Evolutionary conservation across 2,797 vertebrate genomes (phyloP), one percentile per base, ranked within the genome.

Genomic region (Lepus oiostolus): DNA sequence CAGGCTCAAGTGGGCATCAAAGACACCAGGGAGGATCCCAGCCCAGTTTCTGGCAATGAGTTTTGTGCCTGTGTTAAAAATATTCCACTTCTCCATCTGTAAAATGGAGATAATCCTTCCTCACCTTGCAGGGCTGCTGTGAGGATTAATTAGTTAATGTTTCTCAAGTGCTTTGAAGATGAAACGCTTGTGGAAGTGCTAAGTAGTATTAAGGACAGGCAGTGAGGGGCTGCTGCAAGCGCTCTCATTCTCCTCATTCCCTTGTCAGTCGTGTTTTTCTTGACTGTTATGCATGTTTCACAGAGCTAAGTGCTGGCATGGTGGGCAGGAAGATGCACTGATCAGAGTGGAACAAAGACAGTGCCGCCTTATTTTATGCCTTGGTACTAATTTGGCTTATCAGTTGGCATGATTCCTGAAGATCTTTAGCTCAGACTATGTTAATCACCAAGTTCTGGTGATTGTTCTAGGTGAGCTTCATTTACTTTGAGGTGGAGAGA

Each of bases 131-230:
- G 88, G 84, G 83, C 76, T 96, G 86, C 95, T 92, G 94, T 83
- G 88, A 95, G 94, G 96, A 96, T 97, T 97, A 97, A 96, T 97
- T 97, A 97, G 88, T 92, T 95, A 87, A 93, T 94, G 90, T 96
- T 95, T 76, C 63, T 96, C 94, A 96, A 96, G 96, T 92, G 86
- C 93, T 97, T 96, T 97, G 97, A 97, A 97, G 97, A 96, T 97
- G 95, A 97, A 97, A 96, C 96, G 63, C 93, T 94, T 87, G 92
- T 87, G 93, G 76, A 95, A 90, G 74, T 60, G 76, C 96, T 96
- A 87, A 95, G 86, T 26, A 80, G 84, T 85, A 84, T 94, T 94
- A 93, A 80, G 88, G 88, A 76, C 90, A 97, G 83, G 77, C 79
- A 74, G 68, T 16, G 7, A 90, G 85, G 52, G 58, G 71, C 87